Conservation (phyloP, 2,797 vertebrate genomes). For the Acanthornis magna region DNA sequence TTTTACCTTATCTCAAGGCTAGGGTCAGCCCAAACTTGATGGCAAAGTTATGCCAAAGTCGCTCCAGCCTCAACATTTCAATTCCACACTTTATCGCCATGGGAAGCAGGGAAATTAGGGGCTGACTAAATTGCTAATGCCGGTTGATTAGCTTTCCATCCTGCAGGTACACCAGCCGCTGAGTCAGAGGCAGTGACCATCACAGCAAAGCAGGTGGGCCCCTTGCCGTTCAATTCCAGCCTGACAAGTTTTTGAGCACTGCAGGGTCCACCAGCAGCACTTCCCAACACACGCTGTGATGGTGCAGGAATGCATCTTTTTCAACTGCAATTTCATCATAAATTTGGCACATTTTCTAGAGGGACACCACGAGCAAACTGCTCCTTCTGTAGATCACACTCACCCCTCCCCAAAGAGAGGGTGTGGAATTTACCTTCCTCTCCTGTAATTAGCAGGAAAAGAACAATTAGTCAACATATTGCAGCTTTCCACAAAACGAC, state of each 20-base stretch:
- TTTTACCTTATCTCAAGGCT: not conserved
- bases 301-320: not conserved
- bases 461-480: not conserved
- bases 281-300: accelerated
- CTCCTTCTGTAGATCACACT: not conserved
- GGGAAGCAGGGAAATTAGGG: not conserved
- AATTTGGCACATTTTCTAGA: not conserved
- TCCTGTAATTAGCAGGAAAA: not conserved
- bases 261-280: not conserved
- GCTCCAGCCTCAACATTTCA: not conserved
- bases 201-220: not conserved
- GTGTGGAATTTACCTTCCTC: not conserved
- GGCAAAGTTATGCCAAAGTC: not conserved
- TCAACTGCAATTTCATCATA: not conserved
- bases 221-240: not conserved
- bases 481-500: not conserved
- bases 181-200: not conserved
- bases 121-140: not conserved
- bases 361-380: not conserved
- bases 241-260: not conserved
- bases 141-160: not conserved
- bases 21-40: not conserved
- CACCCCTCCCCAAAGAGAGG: not conserved
- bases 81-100: not conserved
- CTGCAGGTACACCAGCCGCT: not conserved